phyloP scores from a whole-genome alignment of 2,888 invertebrate genomes.

The Tenthredo scrophulariae region DNA sequence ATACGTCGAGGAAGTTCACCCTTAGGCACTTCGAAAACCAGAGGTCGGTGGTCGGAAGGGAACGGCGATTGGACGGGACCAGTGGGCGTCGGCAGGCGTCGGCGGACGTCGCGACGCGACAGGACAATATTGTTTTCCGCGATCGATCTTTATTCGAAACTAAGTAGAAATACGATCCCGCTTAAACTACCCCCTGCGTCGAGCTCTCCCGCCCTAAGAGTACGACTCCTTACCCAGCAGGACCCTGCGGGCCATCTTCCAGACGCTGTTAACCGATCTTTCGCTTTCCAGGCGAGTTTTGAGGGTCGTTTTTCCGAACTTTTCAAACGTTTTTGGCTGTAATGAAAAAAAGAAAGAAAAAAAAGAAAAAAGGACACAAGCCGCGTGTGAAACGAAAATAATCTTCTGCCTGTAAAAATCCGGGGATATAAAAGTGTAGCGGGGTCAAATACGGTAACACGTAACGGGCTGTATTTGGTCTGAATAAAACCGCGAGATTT shows the following conservation, averaged over 20 bases:
- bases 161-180: slow-evolving; percentile 65
- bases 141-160: slow-evolving; percentile 65
- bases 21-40: neutral
- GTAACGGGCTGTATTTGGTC: neutral
- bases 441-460: neutral
- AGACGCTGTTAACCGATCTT: slow-evolving; percentile 22
- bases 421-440: neutral
- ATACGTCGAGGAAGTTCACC: slow-evolving; percentile 5
- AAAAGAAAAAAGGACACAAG: neutral
- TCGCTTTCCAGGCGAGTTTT: too few relatives aligned
- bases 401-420: neutral
- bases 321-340: neutral
- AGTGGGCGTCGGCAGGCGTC: slow-evolving; percentile 46
- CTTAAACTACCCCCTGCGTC: slow-evolving; percentile 57
- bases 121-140: slow-evolving; percentile 63
- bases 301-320: neutral
- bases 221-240: slow-evolving; percentile 1
- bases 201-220: slow-evolving; percentile 18
- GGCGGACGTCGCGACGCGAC: slow-evolving; percentile 48
- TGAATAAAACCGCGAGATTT: neutral
- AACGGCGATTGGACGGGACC: slow-evolving; percentile 41
- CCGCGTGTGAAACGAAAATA: neutral
- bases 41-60: neutral
- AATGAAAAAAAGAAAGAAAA: too few relatives aligned
- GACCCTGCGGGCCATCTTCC: slow-evolving; percentile 36